These are phyloP conservation scores for Stenchaetothrips biformis DNA, from an alignment of 2,888 invertebrate genomes.

Conservation along the genomic window DNA sequence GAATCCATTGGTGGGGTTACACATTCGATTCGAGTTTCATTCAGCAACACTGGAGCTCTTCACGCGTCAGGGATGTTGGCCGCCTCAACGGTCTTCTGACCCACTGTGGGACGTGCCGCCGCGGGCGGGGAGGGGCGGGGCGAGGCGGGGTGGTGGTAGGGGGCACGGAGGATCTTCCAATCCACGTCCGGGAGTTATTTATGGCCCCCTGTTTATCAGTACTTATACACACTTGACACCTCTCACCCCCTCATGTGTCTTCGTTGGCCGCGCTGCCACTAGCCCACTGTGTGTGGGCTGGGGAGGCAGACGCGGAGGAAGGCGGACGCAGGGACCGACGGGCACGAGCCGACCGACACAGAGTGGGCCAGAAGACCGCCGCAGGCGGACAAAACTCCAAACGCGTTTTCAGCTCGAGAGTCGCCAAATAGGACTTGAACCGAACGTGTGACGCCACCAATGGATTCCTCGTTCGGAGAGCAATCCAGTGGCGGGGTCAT, in stretches of 20 bases:
- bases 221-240: constrained; percentile 23
- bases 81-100: constrained; percentile 42
- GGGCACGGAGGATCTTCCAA: not conserved
- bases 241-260: constrained; percentile 7
- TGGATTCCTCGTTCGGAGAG: too few species aligned
- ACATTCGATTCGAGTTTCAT: too few species aligned
- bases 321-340: not conserved
- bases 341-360: not conserved
- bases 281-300: not conserved
- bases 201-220: constrained; percentile 22
- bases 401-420: too few species aligned
- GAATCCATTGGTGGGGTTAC: too few species aligned
- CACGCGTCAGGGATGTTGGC: constrained; percentile 75
- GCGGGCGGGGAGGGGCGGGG: not conserved
- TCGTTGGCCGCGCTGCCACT: not conserved
- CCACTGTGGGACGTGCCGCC: not conserved
- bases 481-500: too few species aligned
- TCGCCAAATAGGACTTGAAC: too few species aligned
- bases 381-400: too few species aligned
- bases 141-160: not conserved
- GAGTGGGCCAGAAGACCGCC: constrained; percentile 1
- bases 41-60: too few species aligned
- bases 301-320: not conserved
- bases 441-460: too few species aligned
- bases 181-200: constrained; percentile 21